A percentile compares a stretch with the other conserved stretches of the same genome.
phyloP scores from a whole-genome alignment of 1,140 invertebrate species.

The Diplogasteroides magnus region DNA sequence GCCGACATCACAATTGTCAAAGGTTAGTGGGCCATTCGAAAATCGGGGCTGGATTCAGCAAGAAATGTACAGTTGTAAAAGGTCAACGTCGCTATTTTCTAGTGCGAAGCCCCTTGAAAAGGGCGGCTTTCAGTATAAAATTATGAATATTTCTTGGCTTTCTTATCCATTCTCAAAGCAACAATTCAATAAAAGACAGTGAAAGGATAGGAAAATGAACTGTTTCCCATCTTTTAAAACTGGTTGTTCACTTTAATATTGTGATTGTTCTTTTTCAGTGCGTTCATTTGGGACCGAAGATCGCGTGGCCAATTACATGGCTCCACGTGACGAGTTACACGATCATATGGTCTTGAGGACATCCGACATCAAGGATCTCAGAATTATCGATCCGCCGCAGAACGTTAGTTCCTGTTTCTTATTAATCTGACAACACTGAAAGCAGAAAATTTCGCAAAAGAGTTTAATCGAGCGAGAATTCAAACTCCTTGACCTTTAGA shows the following conservation, averaged over 20 bases:
- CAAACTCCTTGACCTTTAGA: too few relatives aligned
- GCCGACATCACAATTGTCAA: conserved; percentile 94
- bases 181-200: too few relatives aligned
- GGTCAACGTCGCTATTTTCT: neutral
- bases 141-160: neutral
- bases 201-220: too few relatives aligned
- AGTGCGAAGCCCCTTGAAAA: neutral
- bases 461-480: too few relatives aligned
- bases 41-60: neutral
- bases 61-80: neutral
- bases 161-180: neutral
- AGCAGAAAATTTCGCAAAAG: too few relatives aligned
- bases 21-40: conserved; percentile 68
- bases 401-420: too few relatives aligned
- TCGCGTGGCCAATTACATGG: conserved; percentile 81
- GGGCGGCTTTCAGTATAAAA: neutral
- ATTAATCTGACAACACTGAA: too few relatives aligned
- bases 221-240: conserved; percentile 3
- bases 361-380: conserved; percentile 95
- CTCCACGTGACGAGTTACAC: conserved; percentile 90
- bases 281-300: conserved; percentile 97
- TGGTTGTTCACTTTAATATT: conserved; percentile 6
- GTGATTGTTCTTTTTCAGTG: conserved; percentile 72
- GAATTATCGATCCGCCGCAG: conserved; percentile 75
- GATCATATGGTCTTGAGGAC: conserved; percentile 91